Conservation (phyloP, 2,113 vertebrate genomes). For the Callopanchax toddi region DNA sequence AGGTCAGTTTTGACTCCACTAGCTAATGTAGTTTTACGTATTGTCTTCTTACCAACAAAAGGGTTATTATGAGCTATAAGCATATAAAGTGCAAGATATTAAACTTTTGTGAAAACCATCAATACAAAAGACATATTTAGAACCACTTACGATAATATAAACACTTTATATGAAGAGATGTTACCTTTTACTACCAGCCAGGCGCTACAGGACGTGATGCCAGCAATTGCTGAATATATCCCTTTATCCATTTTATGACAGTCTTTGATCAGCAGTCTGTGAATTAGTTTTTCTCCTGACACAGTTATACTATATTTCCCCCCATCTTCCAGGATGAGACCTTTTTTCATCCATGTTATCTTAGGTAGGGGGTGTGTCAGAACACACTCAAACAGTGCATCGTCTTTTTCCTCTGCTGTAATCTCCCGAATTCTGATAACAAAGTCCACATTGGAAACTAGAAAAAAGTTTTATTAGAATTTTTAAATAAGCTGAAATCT, state of each 20-base stretch:
- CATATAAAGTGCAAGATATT: slow-evolving; percentile 9
- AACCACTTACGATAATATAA: neutral
- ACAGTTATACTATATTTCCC: slow-evolving; percentile 77
- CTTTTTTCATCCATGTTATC: slow-evolving; percentile 81
- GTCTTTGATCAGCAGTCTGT: slow-evolving; percentile 81
- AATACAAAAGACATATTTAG: too few species aligned
- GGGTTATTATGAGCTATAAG: slow-evolving; percentile 52
- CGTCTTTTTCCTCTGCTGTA: slow-evolving; percentile 71
- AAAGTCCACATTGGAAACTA: slow-evolving; percentile 82
- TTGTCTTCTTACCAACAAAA: slow-evolving; percentile 42
- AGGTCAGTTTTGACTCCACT: slow-evolving; percentile 45
- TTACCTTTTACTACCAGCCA: slow-evolving; percentile 87
- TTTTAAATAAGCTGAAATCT: too few species aligned
- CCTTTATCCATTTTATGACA: slow-evolving; percentile 78
- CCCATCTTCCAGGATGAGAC: slow-evolving; percentile 62
- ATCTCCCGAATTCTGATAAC: slow-evolving; percentile 72
- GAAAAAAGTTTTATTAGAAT: too few species aligned
- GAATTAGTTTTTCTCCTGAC: slow-evolving; percentile 82
- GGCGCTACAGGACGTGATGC: slow-evolving; percentile 80
- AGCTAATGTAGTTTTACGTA: slow-evolving; percentile 53
- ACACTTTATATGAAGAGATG: neutral
- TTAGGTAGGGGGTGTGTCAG: slow-evolving; percentile 76
- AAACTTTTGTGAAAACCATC: neutral
- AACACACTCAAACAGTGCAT: slow-evolving; percentile 81
- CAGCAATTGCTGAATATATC: slow-evolving; percentile 81